Evolutionary conservation across 2,888 invertebrate species (phyloP).

Genomic region (Calephelis perditalis): DNA sequence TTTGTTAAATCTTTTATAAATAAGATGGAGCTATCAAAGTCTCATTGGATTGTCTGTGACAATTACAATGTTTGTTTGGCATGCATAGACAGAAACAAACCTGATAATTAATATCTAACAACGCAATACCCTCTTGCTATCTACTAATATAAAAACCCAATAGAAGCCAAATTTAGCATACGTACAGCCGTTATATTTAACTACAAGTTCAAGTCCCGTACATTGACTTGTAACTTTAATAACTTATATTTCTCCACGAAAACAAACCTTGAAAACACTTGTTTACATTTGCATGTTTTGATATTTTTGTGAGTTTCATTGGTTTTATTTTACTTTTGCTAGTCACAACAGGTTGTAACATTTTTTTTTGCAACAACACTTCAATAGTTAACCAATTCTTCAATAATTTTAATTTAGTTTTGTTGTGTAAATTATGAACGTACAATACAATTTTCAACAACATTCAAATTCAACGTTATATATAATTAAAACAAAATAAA

Average conservation of each 20-base stretch:
- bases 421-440: too few species aligned
- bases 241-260: neutral
- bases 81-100: neutral
- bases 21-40: too few species aligned
- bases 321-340: too few species aligned
- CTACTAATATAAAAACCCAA: slow-evolving; percentile 3
- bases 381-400: too few species aligned
- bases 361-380: too few species aligned
- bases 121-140: neutral
- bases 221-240: neutral
- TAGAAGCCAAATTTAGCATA: slow-evolving; percentile 1
- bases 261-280: neutral
- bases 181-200: neutral
- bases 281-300: neutral
- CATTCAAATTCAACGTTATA: too few species aligned
- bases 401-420: too few species aligned
- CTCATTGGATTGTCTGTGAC: slow-evolving; percentile 2
- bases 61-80: slow-evolving; percentile 12
- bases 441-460: too few species aligned
- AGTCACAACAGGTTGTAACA: too few species aligned
- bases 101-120: neutral
- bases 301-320: too few species aligned
- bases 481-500: too few species aligned
- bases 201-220: slow-evolving; percentile 1
- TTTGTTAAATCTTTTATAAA: too few species aligned